These are phyloP conservation scores for Phragmatobia fuliginosa DNA, from an alignment of 2,888 invertebrate genomes.

Conservation along the genomic window DNA sequence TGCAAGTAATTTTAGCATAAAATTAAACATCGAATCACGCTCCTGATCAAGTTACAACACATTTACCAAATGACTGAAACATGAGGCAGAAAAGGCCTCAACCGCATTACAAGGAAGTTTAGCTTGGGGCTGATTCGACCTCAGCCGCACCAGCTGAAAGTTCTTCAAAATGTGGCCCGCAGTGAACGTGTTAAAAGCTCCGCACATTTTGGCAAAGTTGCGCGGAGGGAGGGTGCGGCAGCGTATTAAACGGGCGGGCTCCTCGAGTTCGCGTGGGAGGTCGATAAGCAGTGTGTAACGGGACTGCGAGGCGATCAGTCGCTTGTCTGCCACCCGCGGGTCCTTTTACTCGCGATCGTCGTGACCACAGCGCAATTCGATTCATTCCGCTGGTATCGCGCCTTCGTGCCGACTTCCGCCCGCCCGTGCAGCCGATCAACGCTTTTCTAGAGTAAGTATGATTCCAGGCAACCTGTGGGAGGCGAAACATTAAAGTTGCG, in stretches of 20 bases:
- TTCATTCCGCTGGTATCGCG: conserved; percentile 50
- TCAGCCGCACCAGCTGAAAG: no score
- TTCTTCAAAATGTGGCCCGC: no score
- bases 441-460: conserved; percentile 38
- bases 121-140: no score
- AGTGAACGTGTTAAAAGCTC: no score
- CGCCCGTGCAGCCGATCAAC: conserved; percentile 32
- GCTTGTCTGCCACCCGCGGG: conserved; percentile 34
- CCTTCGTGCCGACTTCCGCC: conserved; percentile 39
- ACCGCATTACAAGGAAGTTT: no score
- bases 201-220: conserved; percentile 77
- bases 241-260: conserved; percentile 61
- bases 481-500: conserved; percentile 3
- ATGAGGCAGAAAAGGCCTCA: no score
- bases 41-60: no score
- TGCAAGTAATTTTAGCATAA: no score
- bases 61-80: no score
- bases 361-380: conserved; percentile 32
- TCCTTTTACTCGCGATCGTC: conserved; percentile 38
- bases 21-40: no score
- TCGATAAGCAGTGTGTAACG: conserved; percentile 79
- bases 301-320: conserved; percentile 60
- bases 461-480: conserved; percentile 39
- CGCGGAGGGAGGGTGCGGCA: conserved; percentile 72
- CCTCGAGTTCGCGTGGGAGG: conserved; percentile 68